Evolutionary conservation across 1,140 invertebrate genomes (phyloP), one percentile per base, ranked within the genome.

Genomic region (Trichonephila clavipes): DNA sequence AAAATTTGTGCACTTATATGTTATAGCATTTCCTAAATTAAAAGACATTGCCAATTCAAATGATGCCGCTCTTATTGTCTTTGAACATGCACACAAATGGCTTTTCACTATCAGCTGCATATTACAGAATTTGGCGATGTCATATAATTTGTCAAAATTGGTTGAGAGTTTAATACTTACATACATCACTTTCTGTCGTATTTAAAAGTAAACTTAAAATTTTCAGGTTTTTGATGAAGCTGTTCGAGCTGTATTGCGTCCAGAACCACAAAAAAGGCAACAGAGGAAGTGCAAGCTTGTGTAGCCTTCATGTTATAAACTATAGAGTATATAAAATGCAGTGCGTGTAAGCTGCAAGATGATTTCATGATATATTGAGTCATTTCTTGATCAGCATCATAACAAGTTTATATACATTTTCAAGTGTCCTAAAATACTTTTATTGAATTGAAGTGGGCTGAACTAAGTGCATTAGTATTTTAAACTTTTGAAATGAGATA

Each of bases 151-250:
- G 34, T 1, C 34, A 40, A 40, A 40, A 40, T 40, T 40, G 4
- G 34, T 40, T 4, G 34, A 40, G 34, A 40, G 34, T 40, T 40
- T 40, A 40, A 40, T 40, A 40, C 2, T 40, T 40, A 40, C 2
- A 40, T 40, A 40, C 34, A 28, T 28, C 34, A 40, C 34, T 40
- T 40, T 40, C 34, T 3, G 34, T 40, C 34, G 3, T 40, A 40
- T 40, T 40, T 3, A 40, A 40, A 40, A 40, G 2, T 40, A 0
- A 40, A 40, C 34, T 40, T 40, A 40, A 40, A 1, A 40, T 40
- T 72, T 72, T 19, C 96, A 98, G 97, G 98, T 99, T 82, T 99
- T 99, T 96, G 99, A 99, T 95, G 99, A 99, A 97, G 98, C 98
- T 51, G 98, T 99, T 51, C 96, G 99, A 95, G 98, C 98, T 81